Base-by-base conservation (phyloP, 2,888 invertebrate species). In the Caenorhabditis sp. region DNA sequence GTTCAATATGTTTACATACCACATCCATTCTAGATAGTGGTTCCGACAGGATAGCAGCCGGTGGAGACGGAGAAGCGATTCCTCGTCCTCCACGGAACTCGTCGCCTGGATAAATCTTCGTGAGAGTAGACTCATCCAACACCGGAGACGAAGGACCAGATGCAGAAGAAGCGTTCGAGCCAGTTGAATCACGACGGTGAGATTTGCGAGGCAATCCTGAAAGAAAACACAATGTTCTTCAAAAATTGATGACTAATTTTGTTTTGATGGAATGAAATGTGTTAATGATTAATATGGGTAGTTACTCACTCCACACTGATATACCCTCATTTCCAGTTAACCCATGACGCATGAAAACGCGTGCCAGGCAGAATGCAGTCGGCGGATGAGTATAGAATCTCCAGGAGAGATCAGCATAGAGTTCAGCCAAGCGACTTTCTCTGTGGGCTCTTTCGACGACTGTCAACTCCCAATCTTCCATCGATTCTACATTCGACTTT, bases 11-110 rank as follows among this genome's bases (percentile, higher is more conserved):
- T 59, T n/a, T 44, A 80, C 86, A 24, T 7, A 88, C 88, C 79
- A 88, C 87, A 54, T 88, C 88, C 88, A 88, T 87, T 66, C 69
- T 31, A 16, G 77, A 77, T 19, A 87, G 77, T 47, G 88, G 87
- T 47, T 87, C 80, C n/a, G 80, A 61, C 16, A 86, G 22, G n/a
- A 85, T 68, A 12, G 80, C 44, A 2, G 82, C 49, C 4, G 88
- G 85, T 3, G 88, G 87, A 4, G 83, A 70, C 16, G 77, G 84
- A 14, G 82, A 81, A 0, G 59, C 69, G 24, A 81, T 24, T 22
- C 68, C 74, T 16, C 70, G 35, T 70, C 76, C 69, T 44, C 61
- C 56, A 28, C 66, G 64, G 14, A 58, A 72, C 31, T 80, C 72
- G 2, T 80, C 79, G 5, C 56, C 58, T 14, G 79, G 79, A 24